Evolutionary conservation across 2,113 vertebrate genomes (phyloP), one percentile per base, ranked within the genome.

Genomic region (Aphelocoma coerulescens): DNA sequence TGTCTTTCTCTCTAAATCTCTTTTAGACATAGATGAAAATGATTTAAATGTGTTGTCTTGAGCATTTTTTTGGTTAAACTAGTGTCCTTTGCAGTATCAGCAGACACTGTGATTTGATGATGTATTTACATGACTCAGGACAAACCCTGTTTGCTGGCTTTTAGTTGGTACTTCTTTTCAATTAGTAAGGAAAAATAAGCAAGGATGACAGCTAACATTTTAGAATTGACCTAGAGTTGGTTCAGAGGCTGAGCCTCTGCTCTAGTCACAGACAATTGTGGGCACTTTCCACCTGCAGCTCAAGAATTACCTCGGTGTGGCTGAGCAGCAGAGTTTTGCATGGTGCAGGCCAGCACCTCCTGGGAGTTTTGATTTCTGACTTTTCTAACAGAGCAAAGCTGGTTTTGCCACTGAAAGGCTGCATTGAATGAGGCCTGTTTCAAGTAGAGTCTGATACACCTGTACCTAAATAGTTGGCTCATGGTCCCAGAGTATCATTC

Each of bases 211-310:
- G 83, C 55, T 69, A 85, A 48, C n/a, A 24, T 90, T 90, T 96
- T 59, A 92, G 84, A 93, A 88, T 93, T 39, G 69, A 66, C 63
- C 51, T 93, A 69, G 62, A 37, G 85, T 72, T 93, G 58, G 57
- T 85, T 69, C 14, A 26, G 43, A 65, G 89, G 77, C 57, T 4
- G 24, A 87, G 75, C 39, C 63, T 77, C 28, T n/a, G 14, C 74
- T 69, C 44, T 71, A 48, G 13, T 75, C 20, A 26, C 41, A 27
- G 74, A 39, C 80, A 68, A 10, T 57, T 48, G 37, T 58, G 65
- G 69, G 32, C 37, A 28, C 27, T 77, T 76, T 16, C 33, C 33
- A 32, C 58, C 83, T 11, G 11, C 11, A n/a, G 83, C 57, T 75
- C 26, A 33, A 69, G 62, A 62, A 71, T 75, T 59, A 35, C 51